phyloP scores from a whole-genome alignment of 2,888 invertebrate genomes.

The Nasonovia ribisnigri region DNA sequence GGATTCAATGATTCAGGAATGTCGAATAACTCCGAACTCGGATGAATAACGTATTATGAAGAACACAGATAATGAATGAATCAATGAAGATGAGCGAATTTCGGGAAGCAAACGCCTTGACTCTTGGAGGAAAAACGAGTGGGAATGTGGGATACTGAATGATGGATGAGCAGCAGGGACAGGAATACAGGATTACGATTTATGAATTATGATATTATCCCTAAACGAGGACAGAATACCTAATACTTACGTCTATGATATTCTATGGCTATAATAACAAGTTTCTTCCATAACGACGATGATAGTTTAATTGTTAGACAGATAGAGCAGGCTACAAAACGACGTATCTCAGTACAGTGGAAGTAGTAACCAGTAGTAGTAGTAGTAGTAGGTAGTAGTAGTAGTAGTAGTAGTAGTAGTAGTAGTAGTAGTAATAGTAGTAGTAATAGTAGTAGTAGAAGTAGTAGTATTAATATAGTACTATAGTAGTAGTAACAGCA shows the following conservation, averaged over 20 bases:
- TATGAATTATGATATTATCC: too few species aligned
- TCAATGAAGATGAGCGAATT: background rate
- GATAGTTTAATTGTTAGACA: background rate
- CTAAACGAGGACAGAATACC: too few species aligned
- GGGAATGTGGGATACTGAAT: background rate
- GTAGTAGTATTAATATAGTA: background rate
- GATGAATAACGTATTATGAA: too few species aligned
- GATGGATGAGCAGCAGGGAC: background rate
- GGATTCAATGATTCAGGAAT: background rate
- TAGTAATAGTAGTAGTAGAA: background rate
- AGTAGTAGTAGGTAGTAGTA: background rate
- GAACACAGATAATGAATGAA: too few species aligned
- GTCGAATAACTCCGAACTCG: background rate
- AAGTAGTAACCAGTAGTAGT: background rate
- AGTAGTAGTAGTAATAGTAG: background rate
- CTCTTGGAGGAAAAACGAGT: background rate
- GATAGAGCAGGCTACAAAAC: conserved; percentile 25
- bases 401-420: background rate
- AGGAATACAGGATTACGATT: background rate
- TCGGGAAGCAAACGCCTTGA: background rate
- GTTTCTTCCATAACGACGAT: background rate
- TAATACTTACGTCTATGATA: too few species aligned
- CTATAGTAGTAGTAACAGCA: background rate
- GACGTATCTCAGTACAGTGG: background rate
- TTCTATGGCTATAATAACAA: too few species aligned